Conservation (phyloP, 2,113 vertebrate genomes). For the Oncorhynchus mykiss region DNA sequence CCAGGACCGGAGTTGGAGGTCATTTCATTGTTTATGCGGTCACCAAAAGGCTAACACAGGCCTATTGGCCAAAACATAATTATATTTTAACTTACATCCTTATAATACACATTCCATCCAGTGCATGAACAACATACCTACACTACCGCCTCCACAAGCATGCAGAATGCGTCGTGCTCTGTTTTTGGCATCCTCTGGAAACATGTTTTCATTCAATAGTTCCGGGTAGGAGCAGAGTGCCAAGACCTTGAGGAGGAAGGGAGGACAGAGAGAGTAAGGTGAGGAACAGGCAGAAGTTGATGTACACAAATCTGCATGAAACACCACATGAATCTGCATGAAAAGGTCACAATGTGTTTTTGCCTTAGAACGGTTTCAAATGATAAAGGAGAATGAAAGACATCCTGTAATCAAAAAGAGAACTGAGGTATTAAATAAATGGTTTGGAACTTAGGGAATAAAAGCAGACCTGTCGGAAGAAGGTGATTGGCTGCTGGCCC, state of each 20-base stretch:
- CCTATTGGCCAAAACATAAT: too few species aligned
- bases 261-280: neutral
- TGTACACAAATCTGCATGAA: slow-evolving; percentile 12
- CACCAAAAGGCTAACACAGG: neutral
- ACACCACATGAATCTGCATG: neutral
- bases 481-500: slow-evolving; percentile 89
- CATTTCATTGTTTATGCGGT: neutral
- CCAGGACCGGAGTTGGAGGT: neutral
- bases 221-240: slow-evolving; percentile 83
- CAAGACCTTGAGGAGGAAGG: slow-evolving; percentile 59
- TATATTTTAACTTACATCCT: neutral
- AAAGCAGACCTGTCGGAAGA: slow-evolving; percentile 82
- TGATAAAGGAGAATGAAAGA: neutral
- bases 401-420: slow-evolving; percentile 23
- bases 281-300: neutral
- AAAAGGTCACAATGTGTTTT: neutral
- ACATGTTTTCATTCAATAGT: slow-evolving; percentile 75
- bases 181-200: slow-evolving; percentile 83
- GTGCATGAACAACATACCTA: slow-evolving; percentile 70
- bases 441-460: neutral
- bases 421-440: neutral
- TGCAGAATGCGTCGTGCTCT: slow-evolving; percentile 79
- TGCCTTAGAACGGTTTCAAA: neutral
- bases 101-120: neutral
- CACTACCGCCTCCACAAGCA: slow-evolving; percentile 81